Percentiles rank a stretch among this genome's conserved stretches.
phyloP scores from a whole-genome alignment of 2,888 invertebrate species.

The Hipparchia semele region DNA sequence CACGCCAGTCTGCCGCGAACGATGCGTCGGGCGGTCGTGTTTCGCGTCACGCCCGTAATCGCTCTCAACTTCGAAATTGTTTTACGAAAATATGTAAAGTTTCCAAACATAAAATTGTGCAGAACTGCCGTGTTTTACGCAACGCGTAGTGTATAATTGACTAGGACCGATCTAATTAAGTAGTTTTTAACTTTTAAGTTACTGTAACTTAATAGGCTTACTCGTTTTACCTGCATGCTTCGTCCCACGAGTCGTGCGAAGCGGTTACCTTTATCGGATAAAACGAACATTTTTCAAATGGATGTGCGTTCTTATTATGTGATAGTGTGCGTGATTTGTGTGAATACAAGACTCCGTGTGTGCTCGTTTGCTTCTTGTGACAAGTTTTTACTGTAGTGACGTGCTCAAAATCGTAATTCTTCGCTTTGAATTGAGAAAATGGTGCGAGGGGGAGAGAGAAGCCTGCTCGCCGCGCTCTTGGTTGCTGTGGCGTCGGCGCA shows the following conservation, averaged over 20 bases:
- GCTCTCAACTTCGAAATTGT: slow-evolving; percentile 76
- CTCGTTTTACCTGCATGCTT: slow-evolving; percentile 80
- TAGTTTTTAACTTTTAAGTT: slow-evolving; percentile 80
- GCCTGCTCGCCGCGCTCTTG: slow-evolving; percentile 65
- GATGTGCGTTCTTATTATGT: slow-evolving; percentile 78
- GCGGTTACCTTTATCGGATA: slow-evolving; percentile 79
- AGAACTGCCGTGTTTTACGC: slow-evolving; percentile 61
- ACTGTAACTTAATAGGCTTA: slow-evolving; percentile 78
- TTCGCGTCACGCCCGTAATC: slow-evolving; percentile 58
- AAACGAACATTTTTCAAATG: slow-evolving; percentile 82
- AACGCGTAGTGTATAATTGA: slow-evolving; percentile 61
- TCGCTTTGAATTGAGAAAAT: slow-evolving; percentile 64
- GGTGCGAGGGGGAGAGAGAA: slow-evolving; percentile 69
- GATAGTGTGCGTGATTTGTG: slow-evolving; percentile 79
- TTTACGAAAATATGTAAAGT: slow-evolving; percentile 81
- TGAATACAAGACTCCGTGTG: slow-evolving; percentile 68
- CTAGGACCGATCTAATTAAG: slow-evolving; percentile 58
- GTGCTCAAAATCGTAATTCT: slow-evolving; percentile 64
- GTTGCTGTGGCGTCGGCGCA: slow-evolving; percentile 72
- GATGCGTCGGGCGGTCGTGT: slow-evolving; percentile 76
- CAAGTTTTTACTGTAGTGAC: slow-evolving; percentile 74
- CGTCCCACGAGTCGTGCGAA: slow-evolving; percentile 74
- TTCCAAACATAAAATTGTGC: slow-evolving; percentile 65
- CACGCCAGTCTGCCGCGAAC: slow-evolving; percentile 72
- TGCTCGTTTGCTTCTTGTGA: slow-evolving; percentile 66